Evolutionary conservation across 2,113 vertebrate genomes (phyloP).

Genomic region (Otocyon megalotis): DNA sequence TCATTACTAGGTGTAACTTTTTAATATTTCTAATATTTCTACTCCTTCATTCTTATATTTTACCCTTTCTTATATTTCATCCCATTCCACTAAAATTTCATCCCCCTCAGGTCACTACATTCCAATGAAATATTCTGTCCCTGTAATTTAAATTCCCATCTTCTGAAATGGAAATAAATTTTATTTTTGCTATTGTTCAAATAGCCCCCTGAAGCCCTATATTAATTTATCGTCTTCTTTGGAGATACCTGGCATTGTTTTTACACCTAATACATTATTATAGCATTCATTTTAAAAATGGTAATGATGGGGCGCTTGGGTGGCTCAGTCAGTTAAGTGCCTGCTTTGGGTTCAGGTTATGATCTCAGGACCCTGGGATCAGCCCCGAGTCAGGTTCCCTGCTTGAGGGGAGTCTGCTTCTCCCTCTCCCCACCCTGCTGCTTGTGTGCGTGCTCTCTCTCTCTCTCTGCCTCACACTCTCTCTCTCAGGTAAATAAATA

Average conservation of each 20-base stretch:
- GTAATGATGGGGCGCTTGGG: not conserved
- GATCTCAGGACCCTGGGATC: too few species aligned
- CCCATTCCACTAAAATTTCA: not conserved
- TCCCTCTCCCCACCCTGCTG: too few species aligned
- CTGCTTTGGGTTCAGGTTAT: too few species aligned
- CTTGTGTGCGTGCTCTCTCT: too few species aligned
- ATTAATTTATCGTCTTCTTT: conserved; percentile 26
- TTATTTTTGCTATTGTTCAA: conserved; percentile 49
- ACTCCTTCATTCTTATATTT: not conserved
- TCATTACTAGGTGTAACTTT: not conserved
- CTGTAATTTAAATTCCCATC: not conserved
- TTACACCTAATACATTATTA: not conserved
- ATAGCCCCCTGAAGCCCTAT: not conserved
- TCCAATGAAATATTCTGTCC: not conserved
- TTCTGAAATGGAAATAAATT: conserved; percentile 28
- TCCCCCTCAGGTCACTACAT: not conserved
- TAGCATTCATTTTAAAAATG: not conserved
- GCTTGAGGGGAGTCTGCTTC: too few species aligned
- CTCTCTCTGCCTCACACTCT: too few species aligned
- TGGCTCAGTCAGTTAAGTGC: too few species aligned
- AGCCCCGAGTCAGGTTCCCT: too few species aligned
- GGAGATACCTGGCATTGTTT: not conserved
- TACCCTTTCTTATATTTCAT: not conserved
- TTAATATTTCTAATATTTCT: conserved; percentile 29
- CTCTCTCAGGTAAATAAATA: too few species aligned